Evolutionary conservation across 1,140 invertebrate genomes (phyloP), one percentile per base, ranked within the genome.

Genomic region (Eurosta solidaginis): DNA sequence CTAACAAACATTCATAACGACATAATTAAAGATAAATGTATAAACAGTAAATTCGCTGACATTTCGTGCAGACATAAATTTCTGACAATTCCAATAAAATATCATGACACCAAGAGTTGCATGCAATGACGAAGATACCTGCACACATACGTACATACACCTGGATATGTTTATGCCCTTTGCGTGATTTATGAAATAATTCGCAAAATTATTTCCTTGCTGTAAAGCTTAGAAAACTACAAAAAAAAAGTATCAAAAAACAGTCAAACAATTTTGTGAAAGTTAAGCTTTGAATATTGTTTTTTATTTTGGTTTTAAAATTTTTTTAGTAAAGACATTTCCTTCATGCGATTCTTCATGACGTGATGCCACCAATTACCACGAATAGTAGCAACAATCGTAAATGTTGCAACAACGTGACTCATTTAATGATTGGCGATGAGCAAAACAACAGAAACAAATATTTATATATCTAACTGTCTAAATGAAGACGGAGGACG

Each of bases 281-380:
- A 68, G 59, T 40, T 20, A 14, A 68, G 36, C 59, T 42, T 42
- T 3, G 14, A 10, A 25, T 1, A 12, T 17, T 20, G 14, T 59
- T 36, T 59, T 59, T 59, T 59, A 5, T 29, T 59, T 59, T 4
- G 27, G 3, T 59, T 63, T 63, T 42, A 33, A 22, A 22, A 68
- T 68, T 42, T 68, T n/a, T n/a, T 68, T 40, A 68, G 59, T 68
- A n/a, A 68, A 68, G 59, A 68, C 59, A 40, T 68, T 68, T 36
- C 59, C 40, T 68, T 40, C 17, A 20, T 40, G 59, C 7, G 1
- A 12, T 17, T 20, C n/a, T 63, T 36, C 54, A 68, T 68, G 59
- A 42, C 33, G n/a, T 40, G 59, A 33, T 68, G 33, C 59, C 59
- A 68, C 59, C 59, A 68, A 68, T 68, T 68, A 68, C 59, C 59